Percentiles rank a stretch among this genome's conserved stretches.
Conservation (phyloP, 2,888 invertebrate genomes). For the Ceramica pisi region DNA sequence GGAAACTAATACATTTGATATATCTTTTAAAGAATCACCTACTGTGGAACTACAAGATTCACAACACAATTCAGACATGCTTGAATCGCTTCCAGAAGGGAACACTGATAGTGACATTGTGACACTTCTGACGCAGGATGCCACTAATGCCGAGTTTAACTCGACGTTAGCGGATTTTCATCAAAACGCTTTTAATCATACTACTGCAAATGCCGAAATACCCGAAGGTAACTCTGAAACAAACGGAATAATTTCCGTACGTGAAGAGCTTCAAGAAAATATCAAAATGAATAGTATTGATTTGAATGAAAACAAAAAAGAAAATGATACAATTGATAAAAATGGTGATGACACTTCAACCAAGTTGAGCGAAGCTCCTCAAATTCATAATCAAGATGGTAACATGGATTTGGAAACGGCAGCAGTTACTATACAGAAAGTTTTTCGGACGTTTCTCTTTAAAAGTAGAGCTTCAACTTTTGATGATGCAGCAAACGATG, state of each 20-base stretch:
- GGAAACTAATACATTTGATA: slow-evolving; percentile 38
- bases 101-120: slow-evolving; percentile 45
- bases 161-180: background rate
- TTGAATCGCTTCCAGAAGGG: slow-evolving; percentile 28
- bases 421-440: slow-evolving; percentile 91
- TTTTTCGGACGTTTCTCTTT: slow-evolving; percentile 88
- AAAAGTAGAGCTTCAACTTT: slow-evolving; percentile 86
- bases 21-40: slow-evolving; percentile 31
- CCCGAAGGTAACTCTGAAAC: slow-evolving; percentile 1
- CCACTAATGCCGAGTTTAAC: slow-evolving; percentile 9
- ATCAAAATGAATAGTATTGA: slow-evolving; percentile 12
- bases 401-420: slow-evolving; percentile 88
- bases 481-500: slow-evolving; percentile 81
- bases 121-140: slow-evolving; percentile 52
- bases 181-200: slow-evolving; percentile 5
- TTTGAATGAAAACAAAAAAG: slow-evolving; percentile 17
- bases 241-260: background rate
- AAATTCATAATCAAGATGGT: slow-evolving; percentile 55
- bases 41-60: slow-evolving; percentile 48
- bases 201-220: slow-evolving; percentile 4
- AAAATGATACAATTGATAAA: slow-evolving; percentile 11
- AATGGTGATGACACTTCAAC: slow-evolving; percentile 1
- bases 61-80: slow-evolving; percentile 23
- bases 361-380: slow-evolving; percentile 31
- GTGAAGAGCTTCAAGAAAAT: slow-evolving; percentile 7